phyloP scores from a whole-genome alignment of 2,888 invertebrate species.

The Pyrocoelia pectoralis region DNA sequence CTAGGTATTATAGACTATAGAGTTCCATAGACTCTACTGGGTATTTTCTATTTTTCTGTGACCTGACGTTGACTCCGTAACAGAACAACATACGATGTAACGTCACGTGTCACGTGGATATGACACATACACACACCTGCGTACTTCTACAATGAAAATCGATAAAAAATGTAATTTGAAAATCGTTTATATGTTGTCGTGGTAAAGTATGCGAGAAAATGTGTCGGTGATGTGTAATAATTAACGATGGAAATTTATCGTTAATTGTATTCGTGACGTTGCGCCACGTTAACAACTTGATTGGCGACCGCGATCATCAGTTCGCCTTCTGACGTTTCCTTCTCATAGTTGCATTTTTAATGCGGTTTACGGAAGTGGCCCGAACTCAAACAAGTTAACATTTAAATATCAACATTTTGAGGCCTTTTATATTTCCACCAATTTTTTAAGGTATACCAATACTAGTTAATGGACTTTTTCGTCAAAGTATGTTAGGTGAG shows the following conservation, averaged over 20 bases:
- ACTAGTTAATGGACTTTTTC: no score
- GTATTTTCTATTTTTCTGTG: no score
- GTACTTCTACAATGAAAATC: conserved; percentile 1
- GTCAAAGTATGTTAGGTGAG: neutral
- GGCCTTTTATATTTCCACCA: no score
- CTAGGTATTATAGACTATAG: no score
- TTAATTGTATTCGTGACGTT: neutral
- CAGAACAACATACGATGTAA: conserved; percentile 8
- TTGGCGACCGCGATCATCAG: neutral
- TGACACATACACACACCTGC: conserved; percentile 11
- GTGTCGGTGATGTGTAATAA: neutral
- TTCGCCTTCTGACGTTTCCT: no score
- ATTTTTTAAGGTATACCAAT: no score
- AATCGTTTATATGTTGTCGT: neutral
- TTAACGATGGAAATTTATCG: neutral
- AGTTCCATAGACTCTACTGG: no score
- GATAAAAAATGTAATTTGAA: conserved; percentile 3
- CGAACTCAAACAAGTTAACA: no score
- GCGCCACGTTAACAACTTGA: conserved; percentile 8
- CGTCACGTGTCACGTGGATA: conserved; percentile 8
- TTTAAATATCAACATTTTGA: no score
- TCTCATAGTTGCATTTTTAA: no score
- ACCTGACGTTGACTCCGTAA: neutral
- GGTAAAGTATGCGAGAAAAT: neutral
- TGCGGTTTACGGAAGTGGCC: no score